Base-by-base conservation (phyloP, 2,797 vertebrate genomes). In the Pseudotriccus pelzelni region DNA sequence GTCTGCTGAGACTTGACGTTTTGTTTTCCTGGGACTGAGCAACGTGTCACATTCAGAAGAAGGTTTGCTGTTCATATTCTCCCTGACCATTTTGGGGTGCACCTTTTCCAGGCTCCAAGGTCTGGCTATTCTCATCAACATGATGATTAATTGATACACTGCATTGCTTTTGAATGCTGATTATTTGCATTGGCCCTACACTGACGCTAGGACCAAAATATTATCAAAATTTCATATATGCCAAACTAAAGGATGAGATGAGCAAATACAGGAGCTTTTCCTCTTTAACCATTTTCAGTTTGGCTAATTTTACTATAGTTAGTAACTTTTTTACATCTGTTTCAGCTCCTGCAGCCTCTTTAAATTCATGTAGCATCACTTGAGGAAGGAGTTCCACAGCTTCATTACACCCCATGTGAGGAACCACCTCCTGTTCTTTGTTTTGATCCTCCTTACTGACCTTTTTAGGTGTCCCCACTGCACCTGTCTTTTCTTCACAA, bases 21-120 rank as follows among this genome's bases (percentile, higher is more conserved):
- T 39, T 9, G 12, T 64, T 70, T 36, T 14, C 9, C 17, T 18
- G 10, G 1, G 7, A 4, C 36, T 49, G 37, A 41, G 1, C 1
- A 37, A 18, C 41, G n/a, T 43, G 83, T 62, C 47, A 2, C 39
- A 23, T 19, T 62, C 18, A 30, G 19, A 13, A 49, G 9, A 44
- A 43, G n/a, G 12, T 15, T 46, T 9, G 12, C 17, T 44, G 2
- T 49, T 66, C 2, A 2, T 58, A 0, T 44, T 84, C 30, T n/a
- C 64, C 19, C 41, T 30, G 36, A 58, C 6, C 23, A 11, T 6
- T 50, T 43, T 46, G n/a, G 12, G 13, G 2, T 4, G 34, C n/a
- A 23, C 41, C 18, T 66, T 78, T 52, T 5, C 5, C 52, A 78
- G 27, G 14, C 46, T 78, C 3, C 15, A 7, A 0, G 14, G 17